Conservation (phyloP, 2,797 vertebrate species). For the Tangara arthus region DNA sequence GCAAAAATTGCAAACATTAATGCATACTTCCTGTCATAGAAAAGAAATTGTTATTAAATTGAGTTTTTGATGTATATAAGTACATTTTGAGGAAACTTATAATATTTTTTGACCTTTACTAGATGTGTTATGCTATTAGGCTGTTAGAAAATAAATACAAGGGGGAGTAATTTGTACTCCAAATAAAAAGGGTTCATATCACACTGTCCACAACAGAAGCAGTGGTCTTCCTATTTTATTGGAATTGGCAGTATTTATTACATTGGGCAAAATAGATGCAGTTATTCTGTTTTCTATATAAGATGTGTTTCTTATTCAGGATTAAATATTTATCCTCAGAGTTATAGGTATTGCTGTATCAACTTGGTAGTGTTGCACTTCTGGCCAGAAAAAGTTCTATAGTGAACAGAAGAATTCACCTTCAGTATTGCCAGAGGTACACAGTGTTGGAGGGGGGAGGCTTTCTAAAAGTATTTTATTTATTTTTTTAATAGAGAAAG, state of each 20-base stretch:
- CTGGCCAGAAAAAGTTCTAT: neutral
- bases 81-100: neutral
- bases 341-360: neutral
- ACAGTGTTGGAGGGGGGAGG: neutral
- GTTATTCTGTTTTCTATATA: neutral
- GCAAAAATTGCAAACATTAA: neutral
- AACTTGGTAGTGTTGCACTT: neutral
- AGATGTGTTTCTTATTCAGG: neutral
- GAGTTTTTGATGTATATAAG: neutral
- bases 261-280: neutral
- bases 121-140: neutral
- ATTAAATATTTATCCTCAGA: neutral
- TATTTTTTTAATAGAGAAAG: too few species aligned
- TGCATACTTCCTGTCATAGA: neutral
- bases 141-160: neutral
- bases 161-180: neutral
- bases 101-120: neutral
- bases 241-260: neutral
- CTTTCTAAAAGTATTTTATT: neutral
- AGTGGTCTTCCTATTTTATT: neutral
- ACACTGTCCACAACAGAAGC: too few species aligned
- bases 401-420: neutral
- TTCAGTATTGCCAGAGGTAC: neutral
- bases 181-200: neutral
- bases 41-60: neutral